Evolutionary conservation across 2,797 vertebrate genomes (phyloP), one percentile per base, ranked within the genome.

Genomic region (Leontocebus nigricollis): DNA sequence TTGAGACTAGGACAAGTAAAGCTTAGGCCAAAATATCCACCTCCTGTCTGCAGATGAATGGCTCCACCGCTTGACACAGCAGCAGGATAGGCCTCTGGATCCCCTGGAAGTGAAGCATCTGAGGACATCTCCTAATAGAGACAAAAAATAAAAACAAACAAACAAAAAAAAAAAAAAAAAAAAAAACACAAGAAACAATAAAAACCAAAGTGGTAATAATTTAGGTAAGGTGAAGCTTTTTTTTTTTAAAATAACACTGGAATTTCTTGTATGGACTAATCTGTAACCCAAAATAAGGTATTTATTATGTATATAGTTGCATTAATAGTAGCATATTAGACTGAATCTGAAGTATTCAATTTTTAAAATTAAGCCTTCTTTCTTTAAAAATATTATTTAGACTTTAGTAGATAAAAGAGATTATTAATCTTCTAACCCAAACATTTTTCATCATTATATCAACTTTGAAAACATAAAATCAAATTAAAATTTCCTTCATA

Each of bases 11-110:
- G 99, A 99, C 99, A 99, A 99, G 99, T 99, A 99, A 99, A 99
- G 99, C 99, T 99, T 99, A 99, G 99, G 99, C 99, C 99, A 99
- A 99, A 99, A 99, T 99, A 99, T 99, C 99, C 99, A 99, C 99
- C 99, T 99, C 99, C 99, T 99, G 99, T 99, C 99, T 99, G 99
- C 98, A 99, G 98, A 97, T 97, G 98, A 96, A 97, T 99, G 98
- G 99, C 98, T 97, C 97, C 97, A 90, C 86, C 86, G 5, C 97
- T 98, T 97, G 98, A 93, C 96, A 97, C 93, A 95, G 97, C 97
- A 97, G 98, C 98, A 97, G 98, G 95, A 96, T 96, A 98, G 93
- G 97, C 88, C 95, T 98, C 98, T 87, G 98, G 97, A 91, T 98
- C 97, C 90, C 97, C 98, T 97, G 98, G 98, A 98, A 98, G 98